phyloP scores from a whole-genome alignment of 2,113 vertebrate genomes.

The Oriolus oriolus region DNA sequence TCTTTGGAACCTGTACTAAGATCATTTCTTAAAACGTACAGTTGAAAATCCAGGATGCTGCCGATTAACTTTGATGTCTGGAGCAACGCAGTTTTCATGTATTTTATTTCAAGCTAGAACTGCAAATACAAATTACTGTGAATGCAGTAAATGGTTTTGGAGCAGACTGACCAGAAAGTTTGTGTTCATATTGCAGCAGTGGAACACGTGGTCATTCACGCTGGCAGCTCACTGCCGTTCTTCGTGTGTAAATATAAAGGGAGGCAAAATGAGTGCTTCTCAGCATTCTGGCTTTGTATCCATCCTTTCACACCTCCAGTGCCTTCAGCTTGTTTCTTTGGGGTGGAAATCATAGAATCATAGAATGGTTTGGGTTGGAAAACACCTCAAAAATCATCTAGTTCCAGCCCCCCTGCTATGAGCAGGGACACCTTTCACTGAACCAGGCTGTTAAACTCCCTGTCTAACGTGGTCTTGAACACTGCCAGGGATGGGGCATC shows the following conservation, averaged over 20 bases:
- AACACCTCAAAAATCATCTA: not conserved
- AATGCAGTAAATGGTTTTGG: not conserved
- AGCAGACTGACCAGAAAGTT: not conserved
- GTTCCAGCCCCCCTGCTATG: not conserved
- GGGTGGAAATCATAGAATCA: not conserved
- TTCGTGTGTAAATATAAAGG: not conserved
- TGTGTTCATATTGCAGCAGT: not conserved
- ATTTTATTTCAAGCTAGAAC: not conserved
- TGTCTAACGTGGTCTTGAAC: not conserved
- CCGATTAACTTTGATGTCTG: not conserved
- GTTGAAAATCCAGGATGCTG: not conserved
- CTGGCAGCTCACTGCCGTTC: not conserved
- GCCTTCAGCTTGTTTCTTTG: not conserved
- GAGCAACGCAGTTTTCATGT: not conserved
- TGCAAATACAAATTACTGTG: not conserved
- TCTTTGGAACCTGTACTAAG: not conserved
- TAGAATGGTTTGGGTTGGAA: not conserved
- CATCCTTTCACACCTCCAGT: not conserved
- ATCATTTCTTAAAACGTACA: fast-evolving
- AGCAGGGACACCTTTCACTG: not conserved
- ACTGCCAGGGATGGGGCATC: not conserved
- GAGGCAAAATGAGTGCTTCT: not conserved
- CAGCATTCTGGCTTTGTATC: fast-evolving
- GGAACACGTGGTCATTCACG: fast-evolving
- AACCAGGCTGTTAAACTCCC: not conserved